Evolutionary conservation across 2,113 vertebrate genomes (phyloP), one percentile per base, ranked within the genome.

Genomic region (Nicator chloris): DNA sequence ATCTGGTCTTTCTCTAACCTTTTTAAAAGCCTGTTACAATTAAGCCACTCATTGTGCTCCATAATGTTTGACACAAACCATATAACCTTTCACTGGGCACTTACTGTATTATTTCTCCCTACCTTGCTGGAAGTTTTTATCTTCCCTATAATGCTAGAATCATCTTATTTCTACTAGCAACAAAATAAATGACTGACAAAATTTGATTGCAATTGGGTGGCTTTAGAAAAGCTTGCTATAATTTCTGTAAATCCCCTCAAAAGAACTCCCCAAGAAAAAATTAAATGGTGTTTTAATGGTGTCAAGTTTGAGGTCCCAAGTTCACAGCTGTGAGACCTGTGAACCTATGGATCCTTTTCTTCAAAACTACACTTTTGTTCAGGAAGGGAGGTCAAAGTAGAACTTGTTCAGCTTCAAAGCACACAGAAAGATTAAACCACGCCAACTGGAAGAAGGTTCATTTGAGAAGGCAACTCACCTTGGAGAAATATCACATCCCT

Each of bases 401-500:
- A 82, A 79, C n/a, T 39, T 57, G 22, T n/a, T 88, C 56, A n/a
- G 39, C 57, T 69, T 50, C 86, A 91, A 81, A 86, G 54, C 66
- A 85, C 1, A 2, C 27, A 39, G 81, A 82, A 84, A 65, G n/a
- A 66, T 80, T 61, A 82, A 95, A 40, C 35, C 14, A 59, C 4
- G 2, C 4, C 2, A 73, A 87, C n/a, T 26, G 82, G 81, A 92
- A 61, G 28, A 31, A 39, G 18, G 26, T n/a, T 94, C 18, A n/a
- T 1, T 13, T 59, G 26, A 50, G 54, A 72, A 91, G 92, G 83
- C 56, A 72, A 97, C 98, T 96, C 96, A 99, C 99, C 99, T 99
- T 96, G 99, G 99, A 63, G 99, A 99, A 96, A 99, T 99, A 95
- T 99, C 99, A 86, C 99, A 99, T 96, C 99, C 99, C 97, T 99